Conservation (phyloP, 1,140 invertebrate genomes). For the Mya arenaria region DNA sequence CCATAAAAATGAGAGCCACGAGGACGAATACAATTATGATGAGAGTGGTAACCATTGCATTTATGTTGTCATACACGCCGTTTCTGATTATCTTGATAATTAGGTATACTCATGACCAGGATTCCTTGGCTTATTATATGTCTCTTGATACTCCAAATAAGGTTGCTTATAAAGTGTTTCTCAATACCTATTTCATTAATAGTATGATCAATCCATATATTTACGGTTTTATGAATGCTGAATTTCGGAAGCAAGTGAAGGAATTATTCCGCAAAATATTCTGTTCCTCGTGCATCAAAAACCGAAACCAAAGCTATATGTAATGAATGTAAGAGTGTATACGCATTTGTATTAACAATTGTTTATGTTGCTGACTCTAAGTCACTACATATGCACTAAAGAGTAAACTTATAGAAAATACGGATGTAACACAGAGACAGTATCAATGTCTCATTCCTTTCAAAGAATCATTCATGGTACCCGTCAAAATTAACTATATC, state of each 20-base stretch:
- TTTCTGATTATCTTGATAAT: constrained; percentile 36
- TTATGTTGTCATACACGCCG: constrained; percentile 47
- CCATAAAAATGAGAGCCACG: constrained; percentile 17
- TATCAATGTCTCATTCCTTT: too few species aligned
- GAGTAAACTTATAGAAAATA: too few species aligned
- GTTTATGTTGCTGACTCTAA: too few species aligned
- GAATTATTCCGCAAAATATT: constrained; percentile 19
- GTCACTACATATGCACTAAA: too few species aligned
- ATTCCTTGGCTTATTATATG: background rate
- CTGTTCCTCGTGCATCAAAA: constrained; percentile 21
- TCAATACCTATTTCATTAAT: constrained; percentile 48
- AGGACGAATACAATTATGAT: constrained; percentile 51
- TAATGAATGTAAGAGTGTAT: too few species aligned
- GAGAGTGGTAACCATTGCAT: constrained; percentile 54
- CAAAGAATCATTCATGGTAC: too few species aligned
- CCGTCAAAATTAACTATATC: too few species aligned
- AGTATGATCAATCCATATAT: constrained; percentile 54
- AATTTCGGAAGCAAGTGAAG: constrained; percentile 39
- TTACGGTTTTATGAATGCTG: constrained; percentile 46
- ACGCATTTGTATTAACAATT: too few species aligned
- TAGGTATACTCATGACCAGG: constrained; percentile 12
- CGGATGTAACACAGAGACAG: too few species aligned
- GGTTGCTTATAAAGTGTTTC: constrained; percentile 38
- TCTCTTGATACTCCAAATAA: background rate
- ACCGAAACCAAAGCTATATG: background rate